phyloP scores from a whole-genome alignment of 64 coral and sea anemone genomes.

The Porites australiensis region DNA sequence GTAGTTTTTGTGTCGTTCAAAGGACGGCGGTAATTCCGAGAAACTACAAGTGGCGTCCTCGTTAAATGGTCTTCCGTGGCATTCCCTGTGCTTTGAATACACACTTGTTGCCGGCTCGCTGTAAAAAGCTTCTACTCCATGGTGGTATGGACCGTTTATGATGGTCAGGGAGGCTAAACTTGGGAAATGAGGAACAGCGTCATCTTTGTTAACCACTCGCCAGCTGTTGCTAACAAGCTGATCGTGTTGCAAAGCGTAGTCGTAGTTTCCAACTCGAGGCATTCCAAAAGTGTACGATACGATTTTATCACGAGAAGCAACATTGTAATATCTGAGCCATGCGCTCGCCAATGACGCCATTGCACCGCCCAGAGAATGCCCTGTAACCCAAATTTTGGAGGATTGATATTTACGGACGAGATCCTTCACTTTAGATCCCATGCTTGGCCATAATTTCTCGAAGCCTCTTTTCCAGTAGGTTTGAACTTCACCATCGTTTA shows the following conservation, averaged over 20 bases:
- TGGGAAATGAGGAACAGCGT: constrained; percentile 68
- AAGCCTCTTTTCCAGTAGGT: constrained; percentile 58
- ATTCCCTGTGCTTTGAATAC: constrained; percentile 61
- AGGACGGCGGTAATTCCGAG: background rate
- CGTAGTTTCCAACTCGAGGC: constrained; percentile 76
- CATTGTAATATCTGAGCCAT: constrained; percentile 9
- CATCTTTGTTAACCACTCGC: constrained; percentile 51
- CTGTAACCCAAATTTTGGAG: constrained; percentile 57
- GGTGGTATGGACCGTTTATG: constrained; percentile 56
- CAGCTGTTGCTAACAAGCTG: constrained; percentile 48
- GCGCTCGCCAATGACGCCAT: constrained; percentile 74
- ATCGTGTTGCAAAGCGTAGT: constrained; percentile 61
- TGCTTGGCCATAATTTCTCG: constrained; percentile 20
- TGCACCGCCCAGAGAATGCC: constrained; percentile 75
- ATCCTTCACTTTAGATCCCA: constrained; percentile 1
- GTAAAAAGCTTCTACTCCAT: constrained; percentile 66
- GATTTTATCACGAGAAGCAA: constrained; percentile 52
- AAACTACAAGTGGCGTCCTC: constrained; percentile 59
- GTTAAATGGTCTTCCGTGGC: constrained; percentile 58
- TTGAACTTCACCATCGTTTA: background rate
- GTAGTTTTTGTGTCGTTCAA: constrained; percentile 47
- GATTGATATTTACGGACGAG: constrained; percentile 5
- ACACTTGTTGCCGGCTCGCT: background rate
- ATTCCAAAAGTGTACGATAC: constrained; percentile 72
- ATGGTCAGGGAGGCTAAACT: background rate